Base-by-base conservation (phyloP, 2,113 vertebrate species). In the Steatornis caripensis region DNA sequence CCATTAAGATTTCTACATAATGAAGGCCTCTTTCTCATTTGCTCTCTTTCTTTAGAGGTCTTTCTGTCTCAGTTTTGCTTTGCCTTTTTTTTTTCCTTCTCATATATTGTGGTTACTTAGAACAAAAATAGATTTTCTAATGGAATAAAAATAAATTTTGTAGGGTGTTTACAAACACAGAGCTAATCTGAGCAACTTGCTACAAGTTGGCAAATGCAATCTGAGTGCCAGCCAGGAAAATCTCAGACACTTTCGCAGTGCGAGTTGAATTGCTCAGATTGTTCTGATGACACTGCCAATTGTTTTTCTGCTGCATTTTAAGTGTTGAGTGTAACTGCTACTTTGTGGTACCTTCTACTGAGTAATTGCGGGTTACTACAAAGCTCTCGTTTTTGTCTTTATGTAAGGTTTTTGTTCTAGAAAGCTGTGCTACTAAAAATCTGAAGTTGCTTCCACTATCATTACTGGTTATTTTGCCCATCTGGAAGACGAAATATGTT, bases 81-180 rank as follows among this genome's bases (percentile, higher is more conserved):
- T 64, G 51, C 60, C 48, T 93, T 89, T 26, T 72, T 26, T 72
- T 45, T 81, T 81, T 15, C 46, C 14, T 34, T 78, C 27, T 43
- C 5, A 45, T 68, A 64, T 36, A 41, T 11, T 41, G 7, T 55
- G 19, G 16, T 41, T 91, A 46, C 65, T 66, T 75, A 84, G 69
- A 81, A 64, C 75, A 76, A 91, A 93, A 95, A 41, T 54, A 81
- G 36, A 32, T 53, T 80, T 90, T 80, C 62, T 80, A 2, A 39
- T 1, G 1, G 12, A 84, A 85, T 69, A 91, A 87, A 94, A 87
- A 87, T 60, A 61, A 81, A 45, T 53, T 93, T 45, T 75, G 24
- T 30, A 71, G 36, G 36, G n/a, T 88, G 37, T 94, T 96, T 96
- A 80, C 61, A 95, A 96, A 89, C 89, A 92, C 27, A 76, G 41